These are phyloP conservation scores for Epinephelus lanceolatus DNA, from an alignment of 2,113 vertebrate species.

Conservation along the genomic window DNA sequence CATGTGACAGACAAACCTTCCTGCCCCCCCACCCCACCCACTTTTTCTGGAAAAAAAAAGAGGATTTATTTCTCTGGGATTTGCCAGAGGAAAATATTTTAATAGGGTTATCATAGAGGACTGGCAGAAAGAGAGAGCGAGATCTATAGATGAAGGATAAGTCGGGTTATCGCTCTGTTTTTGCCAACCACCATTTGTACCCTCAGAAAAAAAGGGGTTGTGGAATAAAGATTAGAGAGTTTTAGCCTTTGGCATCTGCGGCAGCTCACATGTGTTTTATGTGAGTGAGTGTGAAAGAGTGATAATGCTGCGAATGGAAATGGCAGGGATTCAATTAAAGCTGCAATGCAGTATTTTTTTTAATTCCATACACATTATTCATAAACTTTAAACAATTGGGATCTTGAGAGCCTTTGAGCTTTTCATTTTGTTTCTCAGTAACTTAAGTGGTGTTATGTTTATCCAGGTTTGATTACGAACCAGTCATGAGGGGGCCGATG, in stretches of 20 bases:
- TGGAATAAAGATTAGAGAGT: constrained; percentile 64
- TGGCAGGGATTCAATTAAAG: constrained; percentile 55
- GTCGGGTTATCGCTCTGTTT: constrained; percentile 58
- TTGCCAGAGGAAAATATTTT: constrained; percentile 76
- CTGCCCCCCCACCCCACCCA: not conserved
- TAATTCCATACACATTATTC: constrained; percentile 25
- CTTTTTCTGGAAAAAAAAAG: constrained; percentile 55
- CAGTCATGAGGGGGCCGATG: not conserved
- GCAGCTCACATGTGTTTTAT: constrained; percentile 59
- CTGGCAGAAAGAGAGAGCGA: constrained; percentile 34
- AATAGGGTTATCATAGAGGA: constrained; percentile 71
- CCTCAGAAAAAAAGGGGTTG: constrained; percentile 35
- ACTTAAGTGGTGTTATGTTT: not conserved
- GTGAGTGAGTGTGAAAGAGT: constrained; percentile 57
- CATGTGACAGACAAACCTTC: constrained; percentile 65
- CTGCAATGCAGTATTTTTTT: constrained; percentile 58
- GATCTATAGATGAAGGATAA: constrained; percentile 68
- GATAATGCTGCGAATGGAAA: constrained; percentile 60
- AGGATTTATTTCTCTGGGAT: constrained; percentile 78
- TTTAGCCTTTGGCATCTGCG: constrained; percentile 71
- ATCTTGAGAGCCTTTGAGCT: not conserved
- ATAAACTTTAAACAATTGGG: constrained; percentile 22
- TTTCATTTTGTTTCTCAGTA: not conserved
- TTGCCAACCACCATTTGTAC: constrained; percentile 54
- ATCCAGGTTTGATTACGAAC: not conserved